These are phyloP conservation scores for Ammodramus savannarum DNA, from an alignment of 2,113 vertebrate species.

Conservation along the genomic window DNA sequence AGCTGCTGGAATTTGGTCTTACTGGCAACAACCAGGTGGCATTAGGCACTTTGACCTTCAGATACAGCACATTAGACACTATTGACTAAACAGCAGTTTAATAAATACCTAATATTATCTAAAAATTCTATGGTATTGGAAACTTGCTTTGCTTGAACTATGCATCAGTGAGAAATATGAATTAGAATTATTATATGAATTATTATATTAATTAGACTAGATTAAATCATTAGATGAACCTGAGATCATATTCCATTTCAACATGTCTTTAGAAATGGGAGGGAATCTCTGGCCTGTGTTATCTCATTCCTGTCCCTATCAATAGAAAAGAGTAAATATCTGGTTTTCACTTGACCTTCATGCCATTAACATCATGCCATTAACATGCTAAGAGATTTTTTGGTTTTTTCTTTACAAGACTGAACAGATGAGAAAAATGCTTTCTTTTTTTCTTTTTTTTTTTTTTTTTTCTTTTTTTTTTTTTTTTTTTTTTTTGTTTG, in stretches of 20 bases:
- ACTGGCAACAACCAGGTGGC: neutral
- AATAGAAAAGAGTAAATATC: neutral
- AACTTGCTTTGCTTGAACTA: neutral
- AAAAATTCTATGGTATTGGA: neutral
- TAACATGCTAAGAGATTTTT: neutral
- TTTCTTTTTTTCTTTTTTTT: neutral
- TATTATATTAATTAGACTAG: neutral
- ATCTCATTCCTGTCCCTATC: neutral
- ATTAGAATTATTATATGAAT: neutral
- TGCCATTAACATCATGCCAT: neutral
- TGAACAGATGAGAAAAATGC: neutral
- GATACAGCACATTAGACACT: neutral
- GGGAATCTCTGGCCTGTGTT: neutral
- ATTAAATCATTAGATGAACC: neutral
- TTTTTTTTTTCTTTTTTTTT: neutral
- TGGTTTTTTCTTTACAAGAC: neutral
- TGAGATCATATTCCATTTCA: neutral
- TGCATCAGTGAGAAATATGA: neutral
- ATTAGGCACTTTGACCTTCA: neutral
- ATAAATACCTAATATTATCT: neutral
- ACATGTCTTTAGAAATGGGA: neutral
- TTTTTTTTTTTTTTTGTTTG: neutral
- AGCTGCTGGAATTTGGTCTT: neutral
- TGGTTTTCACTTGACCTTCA: neutral
- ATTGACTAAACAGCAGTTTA: neutral